Conservation (phyloP, 2,888 invertebrate genomes). For the Tinea pellionella region DNA sequence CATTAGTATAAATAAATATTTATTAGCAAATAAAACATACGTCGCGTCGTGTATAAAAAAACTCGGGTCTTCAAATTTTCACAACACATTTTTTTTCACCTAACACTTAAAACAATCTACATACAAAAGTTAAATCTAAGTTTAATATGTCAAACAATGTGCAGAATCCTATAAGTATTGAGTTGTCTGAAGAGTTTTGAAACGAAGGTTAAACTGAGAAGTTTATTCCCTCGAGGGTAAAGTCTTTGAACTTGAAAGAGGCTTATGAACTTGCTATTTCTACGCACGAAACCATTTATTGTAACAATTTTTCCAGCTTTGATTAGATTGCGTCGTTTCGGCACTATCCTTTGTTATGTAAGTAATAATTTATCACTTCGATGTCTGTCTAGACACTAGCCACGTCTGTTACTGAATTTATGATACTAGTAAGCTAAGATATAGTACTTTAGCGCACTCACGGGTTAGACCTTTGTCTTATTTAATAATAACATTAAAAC, state of each 20-base stretch:
- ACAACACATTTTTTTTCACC: too few species aligned
- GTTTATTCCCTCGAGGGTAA: neutral
- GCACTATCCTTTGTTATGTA: constrained; percentile 4
- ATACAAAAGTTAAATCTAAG: neutral
- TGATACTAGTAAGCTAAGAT: neutral
- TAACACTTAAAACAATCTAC: neutral
- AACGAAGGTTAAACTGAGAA: neutral
- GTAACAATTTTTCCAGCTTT: constrained; percentile 1
- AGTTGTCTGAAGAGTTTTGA: neutral
- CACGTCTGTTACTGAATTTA: neutral
- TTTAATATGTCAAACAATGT: neutral
- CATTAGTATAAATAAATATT: too few species aligned
- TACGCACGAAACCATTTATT: constrained; percentile 3
- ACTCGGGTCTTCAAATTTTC: neutral
- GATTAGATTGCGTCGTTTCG: constrained; percentile 8
- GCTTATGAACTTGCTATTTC: constrained; percentile 5
- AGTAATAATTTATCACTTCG: neutral
- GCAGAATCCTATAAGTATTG: neutral
- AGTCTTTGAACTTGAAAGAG: constrained; percentile 6
- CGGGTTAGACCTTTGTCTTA: neutral
- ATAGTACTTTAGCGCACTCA: neutral
- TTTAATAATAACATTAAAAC: neutral
- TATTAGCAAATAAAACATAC: too few species aligned
- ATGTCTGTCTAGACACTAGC: neutral
- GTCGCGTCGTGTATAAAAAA: too few species aligned